A percentile compares a stretch with the other conserved stretches of the same genome.
Conservation (phyloP, 2,888 invertebrate species). For the Euplexia lucipara region DNA sequence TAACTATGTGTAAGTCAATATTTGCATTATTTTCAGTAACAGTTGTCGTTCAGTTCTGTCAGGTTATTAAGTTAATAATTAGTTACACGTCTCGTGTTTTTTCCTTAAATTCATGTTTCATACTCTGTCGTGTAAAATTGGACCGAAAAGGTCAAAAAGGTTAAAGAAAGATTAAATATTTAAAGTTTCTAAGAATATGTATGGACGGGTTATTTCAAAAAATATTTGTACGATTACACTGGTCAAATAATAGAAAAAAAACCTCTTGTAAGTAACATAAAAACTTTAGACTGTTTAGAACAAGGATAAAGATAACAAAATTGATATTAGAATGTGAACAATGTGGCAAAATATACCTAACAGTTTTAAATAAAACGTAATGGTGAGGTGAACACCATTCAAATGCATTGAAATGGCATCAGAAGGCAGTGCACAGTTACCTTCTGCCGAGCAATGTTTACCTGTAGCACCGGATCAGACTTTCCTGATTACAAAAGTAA, state of each 20-base stretch:
- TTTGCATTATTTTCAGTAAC: too few species aligned
- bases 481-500: conserved; percentile 88
- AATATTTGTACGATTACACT: conserved; percentile 64
- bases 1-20: too few species aligned
- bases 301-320: too few species aligned
- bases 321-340: too few species aligned
- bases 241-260: too few species aligned
- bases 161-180: too few species aligned
- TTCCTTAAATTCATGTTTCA: conserved; percentile 76
- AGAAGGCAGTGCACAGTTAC: conserved; percentile 92
- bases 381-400: conserved; percentile 80
- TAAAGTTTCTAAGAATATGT: conserved; percentile 66
- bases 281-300: too few species aligned
- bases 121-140: conserved; percentile 73
- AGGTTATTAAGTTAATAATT: conserved; percentile 30
- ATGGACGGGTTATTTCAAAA: conserved; percentile 62
- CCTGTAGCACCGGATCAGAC: conserved; percentile 90
- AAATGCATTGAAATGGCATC: conserved; percentile 93
- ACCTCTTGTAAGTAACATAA: too few species aligned
- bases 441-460: conserved; percentile 87
- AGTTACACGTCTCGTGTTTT: conserved; percentile 70
- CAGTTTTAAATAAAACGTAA: conserved; percentile 88
- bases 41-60: conserved; percentile 65
- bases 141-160: conserved; percentile 76
- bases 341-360: conserved; percentile 72